Conservation (phyloP, 2,113 vertebrate species). For the Vidua macroura region DNA sequence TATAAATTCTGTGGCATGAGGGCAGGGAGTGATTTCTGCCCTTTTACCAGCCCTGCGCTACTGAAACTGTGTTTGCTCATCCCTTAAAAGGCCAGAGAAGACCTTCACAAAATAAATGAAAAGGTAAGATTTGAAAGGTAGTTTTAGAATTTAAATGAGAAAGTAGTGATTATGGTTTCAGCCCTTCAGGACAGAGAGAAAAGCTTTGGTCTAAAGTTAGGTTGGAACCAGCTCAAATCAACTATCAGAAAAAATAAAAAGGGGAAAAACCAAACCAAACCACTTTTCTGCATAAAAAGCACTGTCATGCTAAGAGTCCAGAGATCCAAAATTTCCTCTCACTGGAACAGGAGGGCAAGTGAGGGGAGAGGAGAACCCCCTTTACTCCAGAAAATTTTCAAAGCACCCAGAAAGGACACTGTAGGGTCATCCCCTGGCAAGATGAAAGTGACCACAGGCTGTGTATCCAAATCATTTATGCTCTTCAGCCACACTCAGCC, state of each 20-base stretch:
- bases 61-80: conserved; percentile 34
- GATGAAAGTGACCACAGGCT: neutral
- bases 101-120: conserved; percentile 18
- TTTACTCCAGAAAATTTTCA: neutral
- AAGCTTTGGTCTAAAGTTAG: neutral
- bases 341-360: neutral
- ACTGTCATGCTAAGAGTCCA: neutral
- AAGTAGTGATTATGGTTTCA: conserved; percentile 7
- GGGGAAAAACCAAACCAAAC: neutral
- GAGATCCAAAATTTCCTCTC: neutral
- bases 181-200: neutral
- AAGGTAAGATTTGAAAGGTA: conserved; percentile 37
- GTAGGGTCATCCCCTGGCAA: neutral
- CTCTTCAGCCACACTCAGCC: neutral
- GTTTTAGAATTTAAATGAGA: conserved; percentile 33
- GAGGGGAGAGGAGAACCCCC: neutral
- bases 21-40: neutral
- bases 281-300: neutral
- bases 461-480: neutral
- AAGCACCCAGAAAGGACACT: neutral
- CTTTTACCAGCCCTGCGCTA: neutral
- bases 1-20: neutral
- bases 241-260: neutral
- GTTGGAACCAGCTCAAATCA: neutral
- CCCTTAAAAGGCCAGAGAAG: conserved; percentile 27